Base-by-base conservation (phyloP, 2,797 vertebrate genomes). In the Molossus molossus region DNA sequence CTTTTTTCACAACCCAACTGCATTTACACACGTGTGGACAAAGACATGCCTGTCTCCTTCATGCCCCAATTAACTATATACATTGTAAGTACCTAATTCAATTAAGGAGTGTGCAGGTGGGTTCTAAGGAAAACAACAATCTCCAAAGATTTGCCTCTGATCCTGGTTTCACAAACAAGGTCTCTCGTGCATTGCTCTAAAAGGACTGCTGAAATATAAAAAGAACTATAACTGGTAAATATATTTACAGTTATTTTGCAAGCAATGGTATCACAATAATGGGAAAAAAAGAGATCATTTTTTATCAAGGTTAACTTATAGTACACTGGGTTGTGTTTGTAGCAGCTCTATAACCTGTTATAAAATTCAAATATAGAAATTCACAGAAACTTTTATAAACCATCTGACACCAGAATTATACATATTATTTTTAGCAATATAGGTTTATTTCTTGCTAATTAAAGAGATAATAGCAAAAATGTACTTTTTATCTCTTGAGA, bases 351-450 rank as follows among this genome's bases (percentile, higher is more conserved):
- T 70, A 93, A 40, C 5, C 29, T 91, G 53, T 60, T 58, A 64
- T 29, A 88, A 95, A 97, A 86, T 75, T 50, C 5, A 94, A 73
- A 96, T 67, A 40, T 0, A 69, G 9, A 50, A 81, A 75, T 33
- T 70, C 70, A 87, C 7, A 87, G 27, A 89, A 75, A 64, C 1
- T n/a, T 89, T 90, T 62, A 58, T 65, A 50, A 7, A 76, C 17
- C 3, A 87, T 60, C 37, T 57, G 80, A 85, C n/a, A 73, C 45
- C 6, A 60, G 50, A 83, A 85, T 75, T 76, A 58, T 15, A 1
- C 33, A 53, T 73, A 40, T 50, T 67, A 67, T 87, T 45, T 94
- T 40, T 29, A 67, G 21, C 73, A 50, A 29, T 37, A 21, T 23
- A 27, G 9, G 40, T 77, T 76, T 83, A 72, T 77, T 84, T 64